Evolutionary conservation across 64 coral and sea anemone genomes (phyloP).

Genomic region (Orbicella faveolata): DNA sequence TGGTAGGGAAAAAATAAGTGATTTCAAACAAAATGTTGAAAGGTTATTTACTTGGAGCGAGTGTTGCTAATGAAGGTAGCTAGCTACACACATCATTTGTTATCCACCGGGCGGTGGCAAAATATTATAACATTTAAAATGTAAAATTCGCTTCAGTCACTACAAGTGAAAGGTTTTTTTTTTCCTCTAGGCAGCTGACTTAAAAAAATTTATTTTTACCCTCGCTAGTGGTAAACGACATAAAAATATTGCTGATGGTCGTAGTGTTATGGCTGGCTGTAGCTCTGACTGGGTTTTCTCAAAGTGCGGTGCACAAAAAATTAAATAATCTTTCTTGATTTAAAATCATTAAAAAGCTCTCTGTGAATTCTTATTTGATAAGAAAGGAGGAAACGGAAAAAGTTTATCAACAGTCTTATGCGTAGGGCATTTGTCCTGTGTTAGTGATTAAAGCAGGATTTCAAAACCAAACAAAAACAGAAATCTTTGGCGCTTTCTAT

Average conservation of each 20-base stretch:
- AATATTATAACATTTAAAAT: constrained; percentile 2
- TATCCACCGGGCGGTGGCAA: background rate
- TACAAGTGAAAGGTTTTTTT: background rate
- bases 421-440: constrained; percentile 9
- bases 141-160: background rate
- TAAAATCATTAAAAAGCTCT: constrained; percentile 44
- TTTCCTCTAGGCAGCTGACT: background rate
- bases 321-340: constrained; percentile 29
- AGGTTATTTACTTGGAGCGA: background rate
- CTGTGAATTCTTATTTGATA: constrained; percentile 38
- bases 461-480: constrained; percentile 27
- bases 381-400: constrained; percentile 43
- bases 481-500: background rate
- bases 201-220: background rate
- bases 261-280: too few relatives aligned
- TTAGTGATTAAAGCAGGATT: constrained; percentile 24
- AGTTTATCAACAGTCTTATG: constrained; percentile 11
- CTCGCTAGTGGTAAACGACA: background rate
- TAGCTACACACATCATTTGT: background rate
- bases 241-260: background rate
- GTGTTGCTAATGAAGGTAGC: background rate
- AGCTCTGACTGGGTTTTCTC: background rate
- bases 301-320: background rate
- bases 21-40: background rate
- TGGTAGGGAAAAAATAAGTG: background rate